Percentiles rank a stretch among this genome's conserved stretches.
Evolutionary conservation across 2,797 vertebrate species (phyloP).

Genomic region (Ciconia nigra): DNA sequence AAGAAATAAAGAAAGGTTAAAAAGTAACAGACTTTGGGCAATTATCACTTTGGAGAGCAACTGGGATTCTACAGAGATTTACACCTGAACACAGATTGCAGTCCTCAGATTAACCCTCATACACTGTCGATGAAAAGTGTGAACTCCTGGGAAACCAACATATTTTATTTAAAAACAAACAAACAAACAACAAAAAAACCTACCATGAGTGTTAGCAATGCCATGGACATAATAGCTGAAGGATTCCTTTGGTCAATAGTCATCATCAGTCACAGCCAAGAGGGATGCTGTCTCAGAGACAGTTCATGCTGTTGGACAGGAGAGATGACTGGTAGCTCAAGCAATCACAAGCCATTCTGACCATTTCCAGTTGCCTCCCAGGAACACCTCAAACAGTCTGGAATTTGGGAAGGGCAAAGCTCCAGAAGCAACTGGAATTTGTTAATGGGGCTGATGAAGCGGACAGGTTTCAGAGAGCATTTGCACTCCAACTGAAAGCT

Average conservation of each 20-base stretch:
- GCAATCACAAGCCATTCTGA: neutral
- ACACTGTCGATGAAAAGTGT: neutral
- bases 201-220: neutral
- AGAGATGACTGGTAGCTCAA: neutral
- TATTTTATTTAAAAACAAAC: neutral
- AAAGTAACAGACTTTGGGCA: neutral
- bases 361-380: neutral
- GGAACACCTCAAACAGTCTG: neutral
- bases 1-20: neutral
- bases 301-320: neutral
- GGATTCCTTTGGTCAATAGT: neutral
- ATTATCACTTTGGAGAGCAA: neutral
- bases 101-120: neutral
- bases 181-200: too few relatives aligned
- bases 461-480: neutral
- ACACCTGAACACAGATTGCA: neutral
- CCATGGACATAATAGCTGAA: accelerated
- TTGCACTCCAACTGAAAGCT: neutral
- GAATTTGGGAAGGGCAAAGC: neutral
- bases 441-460: neutral
- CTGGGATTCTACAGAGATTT: neutral
- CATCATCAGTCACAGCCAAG: neutral
- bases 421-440: neutral
- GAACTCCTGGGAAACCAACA: neutral
- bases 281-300: neutral